A percentile compares a stretch with the other conserved stretches of the same genome.
Evolutionary conservation across 2,797 vertebrate species (phyloP).

Genomic region (Chelidonichthys spinosus): DNA sequence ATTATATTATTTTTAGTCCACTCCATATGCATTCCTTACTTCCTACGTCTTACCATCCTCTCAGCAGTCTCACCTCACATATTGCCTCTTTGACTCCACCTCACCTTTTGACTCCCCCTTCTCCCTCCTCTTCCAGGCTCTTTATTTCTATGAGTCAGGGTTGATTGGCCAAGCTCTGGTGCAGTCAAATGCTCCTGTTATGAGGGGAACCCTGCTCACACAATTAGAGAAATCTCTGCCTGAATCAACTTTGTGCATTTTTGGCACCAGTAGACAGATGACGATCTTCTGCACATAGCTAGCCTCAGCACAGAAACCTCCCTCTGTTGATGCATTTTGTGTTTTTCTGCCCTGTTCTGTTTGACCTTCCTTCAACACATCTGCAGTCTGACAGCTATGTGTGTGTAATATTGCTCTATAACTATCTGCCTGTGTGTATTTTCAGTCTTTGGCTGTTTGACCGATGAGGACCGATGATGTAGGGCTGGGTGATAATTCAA

Average conservation of each 20-base stretch:
- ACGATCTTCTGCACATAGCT: slow-evolving; percentile 65
- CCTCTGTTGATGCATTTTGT: slow-evolving; percentile 61
- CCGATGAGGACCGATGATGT: slow-evolving; percentile 21
- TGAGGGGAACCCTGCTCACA: slow-evolving; percentile 60
- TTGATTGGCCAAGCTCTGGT: slow-evolving; percentile 47
- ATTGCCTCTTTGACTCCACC: not conserved
- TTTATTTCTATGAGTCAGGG: slow-evolving; percentile 32
- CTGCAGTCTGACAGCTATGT: slow-evolving; percentile 62
- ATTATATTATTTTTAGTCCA: not conserved
- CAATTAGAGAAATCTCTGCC: slow-evolving; percentile 72
- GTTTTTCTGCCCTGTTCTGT: slow-evolving; percentile 58
- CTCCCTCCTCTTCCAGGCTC: slow-evolving; percentile 6
- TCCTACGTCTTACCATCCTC: not conserved
- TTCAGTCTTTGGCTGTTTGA: slow-evolving; percentile 36
- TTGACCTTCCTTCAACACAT: slow-evolving; percentile 53
- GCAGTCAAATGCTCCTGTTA: slow-evolving; percentile 56
- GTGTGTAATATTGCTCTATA: slow-evolving; percentile 54
- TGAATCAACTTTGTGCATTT: slow-evolving; percentile 69
- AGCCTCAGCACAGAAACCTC: slow-evolving; percentile 52
- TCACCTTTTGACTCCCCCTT: slow-evolving; percentile 11
- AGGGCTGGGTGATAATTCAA: slow-evolving; percentile 24
- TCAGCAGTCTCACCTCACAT: slow-evolving; percentile 27
- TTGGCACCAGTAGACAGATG: slow-evolving; percentile 73
- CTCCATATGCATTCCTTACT: not conserved
- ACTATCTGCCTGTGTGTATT: slow-evolving; percentile 37